phyloP scores from a whole-genome alignment of 2,113 vertebrate species.

The Malurus alboscapulatus region DNA sequence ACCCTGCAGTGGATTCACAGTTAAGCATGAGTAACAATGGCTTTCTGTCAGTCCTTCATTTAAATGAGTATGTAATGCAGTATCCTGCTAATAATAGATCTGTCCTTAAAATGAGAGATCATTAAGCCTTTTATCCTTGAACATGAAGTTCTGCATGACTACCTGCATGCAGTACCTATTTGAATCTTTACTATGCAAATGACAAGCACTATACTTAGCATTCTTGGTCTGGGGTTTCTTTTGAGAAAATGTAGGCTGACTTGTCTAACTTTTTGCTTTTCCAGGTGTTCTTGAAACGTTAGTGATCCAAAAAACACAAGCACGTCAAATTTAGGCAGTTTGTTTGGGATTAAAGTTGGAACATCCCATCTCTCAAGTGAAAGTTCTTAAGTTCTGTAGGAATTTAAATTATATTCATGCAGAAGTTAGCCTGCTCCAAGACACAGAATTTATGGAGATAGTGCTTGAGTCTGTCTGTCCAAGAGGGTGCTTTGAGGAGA shows the following conservation, averaged over 20 bases:
- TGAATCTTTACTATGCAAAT: conserved; percentile 49
- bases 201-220: neutral
- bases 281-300: conserved; percentile 18
- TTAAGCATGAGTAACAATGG: neutral
- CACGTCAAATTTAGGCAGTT: neutral
- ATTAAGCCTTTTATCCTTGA: conserved; percentile 56
- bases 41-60: neutral
- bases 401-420: neutral
- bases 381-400: neutral
- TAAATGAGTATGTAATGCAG: neutral
- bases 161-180: conserved; percentile 13
- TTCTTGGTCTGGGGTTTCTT: neutral
- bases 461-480: neutral
- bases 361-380: neutral
- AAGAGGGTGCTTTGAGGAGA: neutral
- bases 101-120: conserved; percentile 44
- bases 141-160: conserved; percentile 11
- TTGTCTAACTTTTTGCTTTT: conserved; percentile 15
- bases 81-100: conserved; percentile 20
- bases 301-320: neutral
- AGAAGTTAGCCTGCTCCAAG: neutral
- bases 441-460: neutral
- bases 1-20: neutral
- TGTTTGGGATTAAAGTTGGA: neutral
- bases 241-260: neutral